phyloP scores from a whole-genome alignment of 2,888 invertebrate genomes.

The Peribatodes rhomboidaria region DNA sequence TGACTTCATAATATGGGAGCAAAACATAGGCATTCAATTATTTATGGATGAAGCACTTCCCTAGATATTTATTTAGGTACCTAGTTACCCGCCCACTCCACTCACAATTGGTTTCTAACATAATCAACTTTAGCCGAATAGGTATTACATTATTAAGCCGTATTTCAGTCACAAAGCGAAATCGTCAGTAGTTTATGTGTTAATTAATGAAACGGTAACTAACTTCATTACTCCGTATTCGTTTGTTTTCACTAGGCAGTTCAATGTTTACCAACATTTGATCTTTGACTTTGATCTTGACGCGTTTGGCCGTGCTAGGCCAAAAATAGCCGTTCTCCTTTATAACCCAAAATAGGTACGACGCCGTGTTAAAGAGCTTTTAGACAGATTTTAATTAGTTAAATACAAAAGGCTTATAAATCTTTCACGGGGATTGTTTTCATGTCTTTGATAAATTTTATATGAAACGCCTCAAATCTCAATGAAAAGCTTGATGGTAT shows the following conservation, averaged over 20 bases:
- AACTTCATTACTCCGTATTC: background rate
- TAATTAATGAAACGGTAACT: background rate
- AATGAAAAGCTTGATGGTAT: slow-evolving; percentile 13
- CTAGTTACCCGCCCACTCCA: background rate
- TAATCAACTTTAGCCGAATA: background rate
- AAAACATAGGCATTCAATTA: background rate
- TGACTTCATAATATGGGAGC: too few relatives aligned
- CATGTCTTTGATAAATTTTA: slow-evolving; percentile 21
- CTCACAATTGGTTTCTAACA: too few relatives aligned
- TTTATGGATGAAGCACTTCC: background rate
- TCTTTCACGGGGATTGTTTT: slow-evolving; percentile 16
- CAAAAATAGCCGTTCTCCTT: slow-evolving; percentile 11
- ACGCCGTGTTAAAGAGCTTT: background rate
- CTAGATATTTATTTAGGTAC: background rate
- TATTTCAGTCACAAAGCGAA: slow-evolving; percentile 3
- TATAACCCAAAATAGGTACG: background rate
- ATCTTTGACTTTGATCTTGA: slow-evolving; percentile 26
- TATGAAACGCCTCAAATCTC: slow-evolving; percentile 16
- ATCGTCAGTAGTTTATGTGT: background rate
- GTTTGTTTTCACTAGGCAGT: slow-evolving; percentile 22
- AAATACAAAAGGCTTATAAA: slow-evolving; percentile 16
- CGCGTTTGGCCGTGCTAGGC: background rate
- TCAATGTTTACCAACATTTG: slow-evolving; percentile 23
- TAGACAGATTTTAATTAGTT: slow-evolving; percentile 13
- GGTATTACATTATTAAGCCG: background rate